Evolutionary conservation across 2,113 vertebrate genomes (phyloP).

Genomic region (Antechinus flavipes): DNA sequence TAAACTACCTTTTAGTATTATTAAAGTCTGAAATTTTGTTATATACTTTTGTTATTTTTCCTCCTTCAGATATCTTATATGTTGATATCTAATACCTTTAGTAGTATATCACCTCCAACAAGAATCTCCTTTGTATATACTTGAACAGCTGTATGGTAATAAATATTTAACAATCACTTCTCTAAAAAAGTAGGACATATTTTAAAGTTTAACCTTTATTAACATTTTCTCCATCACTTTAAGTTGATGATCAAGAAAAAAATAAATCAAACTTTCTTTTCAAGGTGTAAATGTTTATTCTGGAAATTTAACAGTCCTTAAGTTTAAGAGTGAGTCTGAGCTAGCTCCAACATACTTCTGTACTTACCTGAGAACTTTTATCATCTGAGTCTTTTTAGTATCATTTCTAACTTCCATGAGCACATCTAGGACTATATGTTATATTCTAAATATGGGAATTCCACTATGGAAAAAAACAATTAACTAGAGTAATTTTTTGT

Average conservation of each 20-base stretch:
- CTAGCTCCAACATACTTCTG: not conserved
- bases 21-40: not conserved
- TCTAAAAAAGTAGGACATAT: not conserved
- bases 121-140: not conserved
- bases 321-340: not conserved
- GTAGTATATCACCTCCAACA: not conserved
- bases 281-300: not conserved
- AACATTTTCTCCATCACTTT: not conserved
- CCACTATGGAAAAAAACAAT: not conserved
- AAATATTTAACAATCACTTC: not conserved
- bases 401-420: not conserved
- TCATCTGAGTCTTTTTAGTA: not conserved
- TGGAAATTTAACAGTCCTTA: not conserved
- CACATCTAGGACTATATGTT: not conserved
- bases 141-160: not conserved
- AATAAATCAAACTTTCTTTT: not conserved
- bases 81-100: not conserved
- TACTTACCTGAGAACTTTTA: not conserved
- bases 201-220: not conserved
- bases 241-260: not conserved
- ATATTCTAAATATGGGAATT: not conserved
- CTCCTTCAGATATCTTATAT: not conserved
- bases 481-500: not conserved
- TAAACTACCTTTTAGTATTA: not conserved
- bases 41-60: not conserved